Evolutionary conservation across 2,113 vertebrate genomes (phyloP).

Genomic region (Pachycephala philippinensis): DNA sequence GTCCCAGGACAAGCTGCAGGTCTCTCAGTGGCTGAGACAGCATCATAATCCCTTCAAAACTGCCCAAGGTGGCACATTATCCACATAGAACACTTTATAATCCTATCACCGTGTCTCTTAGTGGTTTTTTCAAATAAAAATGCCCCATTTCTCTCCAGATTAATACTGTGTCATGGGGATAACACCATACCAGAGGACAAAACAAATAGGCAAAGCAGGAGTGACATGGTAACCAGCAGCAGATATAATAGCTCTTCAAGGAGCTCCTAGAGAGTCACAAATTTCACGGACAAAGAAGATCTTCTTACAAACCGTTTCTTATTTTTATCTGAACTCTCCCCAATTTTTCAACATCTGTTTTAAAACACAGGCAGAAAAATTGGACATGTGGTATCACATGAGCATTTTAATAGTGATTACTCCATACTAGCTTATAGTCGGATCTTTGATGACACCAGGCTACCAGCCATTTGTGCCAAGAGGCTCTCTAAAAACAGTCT

Average conservation of each 20-base stretch:
- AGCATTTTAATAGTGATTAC: neutral
- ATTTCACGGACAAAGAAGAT: neutral
- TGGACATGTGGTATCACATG: neutral
- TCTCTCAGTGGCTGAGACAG: neutral
- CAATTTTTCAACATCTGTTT: neutral
- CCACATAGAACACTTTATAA: neutral
- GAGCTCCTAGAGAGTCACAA: neutral
- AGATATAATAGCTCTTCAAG: neutral
- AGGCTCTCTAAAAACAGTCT: neutral
- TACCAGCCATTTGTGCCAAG: neutral
- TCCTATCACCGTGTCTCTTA: neutral
- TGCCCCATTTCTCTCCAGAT: neutral
- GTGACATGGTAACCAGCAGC: neutral
- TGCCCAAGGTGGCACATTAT: neutral
- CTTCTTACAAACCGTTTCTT: neutral
- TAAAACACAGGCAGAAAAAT: constrained; percentile 16
- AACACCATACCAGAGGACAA: neutral
- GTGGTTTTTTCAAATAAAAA: neutral
- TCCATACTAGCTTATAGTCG: neutral
- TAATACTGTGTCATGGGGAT: neutral
- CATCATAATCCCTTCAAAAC: neutral
- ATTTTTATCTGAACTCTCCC: neutral
- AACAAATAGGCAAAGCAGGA: neutral
- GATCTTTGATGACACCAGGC: neutral
- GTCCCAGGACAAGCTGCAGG: neutral